These are phyloP conservation scores for Discoglossus pictus DNA, from an alignment of 2,797 vertebrate genomes.

Conservation along the genomic window DNA sequence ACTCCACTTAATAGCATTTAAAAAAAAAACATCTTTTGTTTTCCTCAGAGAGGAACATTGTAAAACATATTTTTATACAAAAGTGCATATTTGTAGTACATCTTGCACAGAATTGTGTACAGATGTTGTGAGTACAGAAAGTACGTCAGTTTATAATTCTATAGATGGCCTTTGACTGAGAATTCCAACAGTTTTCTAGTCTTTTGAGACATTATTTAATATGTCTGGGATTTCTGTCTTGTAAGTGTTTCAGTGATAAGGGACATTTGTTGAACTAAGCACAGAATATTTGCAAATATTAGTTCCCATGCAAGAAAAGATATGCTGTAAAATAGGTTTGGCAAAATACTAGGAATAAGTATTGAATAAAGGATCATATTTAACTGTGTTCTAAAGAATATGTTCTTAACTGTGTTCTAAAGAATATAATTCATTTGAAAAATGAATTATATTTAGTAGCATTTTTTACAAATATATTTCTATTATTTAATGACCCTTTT, in stretches of 20 bases:
- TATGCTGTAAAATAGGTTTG: neutral
- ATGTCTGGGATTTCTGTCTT: conserved; percentile 27
- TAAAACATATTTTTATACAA: fast-evolving
- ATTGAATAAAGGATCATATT: no score
- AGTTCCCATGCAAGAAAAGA: neutral
- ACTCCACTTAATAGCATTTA: conserved; percentile 53
- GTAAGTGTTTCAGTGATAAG: conserved; percentile 40
- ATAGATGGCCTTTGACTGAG: neutral
- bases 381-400: no score
- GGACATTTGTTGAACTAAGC: conserved; percentile 20
- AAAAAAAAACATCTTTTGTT: conserved; percentile 55
- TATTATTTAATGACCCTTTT: no score
- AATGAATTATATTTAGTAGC: no score
- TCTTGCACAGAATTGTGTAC: conserved; percentile 12
- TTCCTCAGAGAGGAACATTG: conserved; percentile 40
- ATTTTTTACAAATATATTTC: no score
- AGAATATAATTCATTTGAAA: no score
- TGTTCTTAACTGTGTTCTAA: no score
- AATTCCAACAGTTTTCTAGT: neutral
- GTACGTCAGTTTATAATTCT: conserved; percentile 12
- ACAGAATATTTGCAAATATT: conserved; percentile 17
- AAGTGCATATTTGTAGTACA: neutral
- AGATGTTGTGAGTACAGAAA: conserved; percentile 8
- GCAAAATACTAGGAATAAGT: no score
- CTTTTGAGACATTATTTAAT: conserved; percentile 21